Base-by-base conservation (phyloP, 2,888 invertebrate species). In the Acronicta psi region DNA sequence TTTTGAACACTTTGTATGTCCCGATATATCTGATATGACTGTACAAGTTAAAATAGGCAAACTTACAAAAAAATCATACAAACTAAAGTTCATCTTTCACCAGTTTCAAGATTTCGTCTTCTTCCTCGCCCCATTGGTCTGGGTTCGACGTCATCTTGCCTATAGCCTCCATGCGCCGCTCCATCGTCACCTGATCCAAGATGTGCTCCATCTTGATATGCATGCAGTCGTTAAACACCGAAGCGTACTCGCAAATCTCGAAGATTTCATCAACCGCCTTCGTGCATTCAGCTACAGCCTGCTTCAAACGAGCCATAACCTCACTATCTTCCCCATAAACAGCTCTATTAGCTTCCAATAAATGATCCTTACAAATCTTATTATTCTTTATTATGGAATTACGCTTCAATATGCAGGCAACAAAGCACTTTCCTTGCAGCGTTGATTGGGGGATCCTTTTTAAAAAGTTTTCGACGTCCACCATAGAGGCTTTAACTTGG, bases 131-230 rank as follows among this genome's bases (percentile, higher is more conserved):
- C 91, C 91, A 91, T n/a, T 83, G 79, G n/a, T 93, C 92, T 0
- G 87, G 83, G 25, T 90, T 69, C 0, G 81, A 70, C 0, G 87
- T 83, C 84, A 94, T 89, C 64, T 93, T 88, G 0, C 91, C 92
- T 23, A 94, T 63, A 0, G 92, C 91, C 52, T 92, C 88, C 93
- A 94, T 90, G 0, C 93, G 75, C 3, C 92, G 79, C 43, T 93
- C 92, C 91, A 93, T 89, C 6, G 84, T 91, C 45, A 90, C 82
- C 62, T 89, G 91, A 46, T 93, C 93, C 42, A 94, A 56, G 3
- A 93, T 84, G 77, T 94, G 93, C 41, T 93, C 93, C 93, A 93
- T 92, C 55, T 88, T 91, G 75, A 92, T 90, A 76, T 93, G 93
- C 93, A 94, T 94, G 41, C 93, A 94, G 54, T 94, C 94, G 47